Evolutionary conservation across 2,113 vertebrate genomes (phyloP).

Genomic region (Dermatemys mawii): DNA sequence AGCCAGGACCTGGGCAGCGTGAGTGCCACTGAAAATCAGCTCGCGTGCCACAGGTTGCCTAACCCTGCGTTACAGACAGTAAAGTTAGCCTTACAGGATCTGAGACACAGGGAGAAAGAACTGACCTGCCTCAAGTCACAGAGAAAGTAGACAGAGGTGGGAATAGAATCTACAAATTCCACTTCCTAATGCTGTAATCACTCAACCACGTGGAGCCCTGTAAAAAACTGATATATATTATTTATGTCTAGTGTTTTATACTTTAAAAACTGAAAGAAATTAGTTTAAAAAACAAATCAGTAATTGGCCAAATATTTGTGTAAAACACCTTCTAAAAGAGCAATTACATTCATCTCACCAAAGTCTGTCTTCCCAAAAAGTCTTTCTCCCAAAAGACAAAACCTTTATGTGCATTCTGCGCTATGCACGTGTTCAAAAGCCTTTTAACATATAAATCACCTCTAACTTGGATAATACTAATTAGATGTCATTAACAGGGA

Average conservation of each 20-base stretch:
- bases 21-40: no score
- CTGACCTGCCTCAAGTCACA: not conserved
- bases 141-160: not conserved
- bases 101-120: not conserved
- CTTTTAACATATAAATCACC: not conserved
- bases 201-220: not conserved
- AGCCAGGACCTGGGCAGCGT: no score
- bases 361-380: not conserved
- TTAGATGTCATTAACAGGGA: constrained; percentile 43
- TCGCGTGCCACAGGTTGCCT: no score
- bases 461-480: constrained; percentile 25
- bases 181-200: not conserved
- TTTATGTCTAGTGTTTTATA: not conserved
- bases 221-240: not conserved
- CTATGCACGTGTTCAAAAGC: not conserved
- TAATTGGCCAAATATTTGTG: not conserved
- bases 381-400: not conserved
- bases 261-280: not conserved
- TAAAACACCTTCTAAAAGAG: not conserved
- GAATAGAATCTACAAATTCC: not conserved
- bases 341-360: not conserved
- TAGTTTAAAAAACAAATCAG: not conserved
- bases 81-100: not conserved
- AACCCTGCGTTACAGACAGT: no score
- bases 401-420: no score